Percentiles rank a stretch among this genome's conserved stretches.
Evolutionary conservation across 2,797 vertebrate genomes (phyloP).

Genomic region (Lepilemur septentrionalis): DNA sequence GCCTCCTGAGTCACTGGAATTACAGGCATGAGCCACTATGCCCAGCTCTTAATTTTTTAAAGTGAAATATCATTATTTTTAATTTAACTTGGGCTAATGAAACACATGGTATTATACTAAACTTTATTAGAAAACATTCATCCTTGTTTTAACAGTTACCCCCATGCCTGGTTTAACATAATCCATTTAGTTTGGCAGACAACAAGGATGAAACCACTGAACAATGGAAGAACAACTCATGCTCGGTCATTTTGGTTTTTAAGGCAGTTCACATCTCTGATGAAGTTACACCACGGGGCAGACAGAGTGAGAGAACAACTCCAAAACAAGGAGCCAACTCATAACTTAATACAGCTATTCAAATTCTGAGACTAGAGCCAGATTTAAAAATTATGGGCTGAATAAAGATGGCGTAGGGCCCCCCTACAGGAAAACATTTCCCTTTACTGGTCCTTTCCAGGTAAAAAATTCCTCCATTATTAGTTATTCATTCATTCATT

Average conservation of each 20-base stretch:
- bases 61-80: slow-evolving; percentile 17
- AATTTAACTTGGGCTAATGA: slow-evolving; percentile 42
- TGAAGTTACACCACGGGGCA: neutral
- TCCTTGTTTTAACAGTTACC: neutral
- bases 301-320: neutral
- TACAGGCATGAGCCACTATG: neutral
- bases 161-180: neutral
- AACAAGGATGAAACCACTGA: neutral
- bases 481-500: neutral
- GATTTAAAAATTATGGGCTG: neutral
- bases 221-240: neutral
- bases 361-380: neutral
- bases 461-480: neutral
- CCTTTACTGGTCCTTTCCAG: neutral
- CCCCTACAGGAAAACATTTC: neutral
- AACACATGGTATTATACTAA: slow-evolving; percentile 13
- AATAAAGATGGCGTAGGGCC: neutral
- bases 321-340: neutral
- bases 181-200: neutral
- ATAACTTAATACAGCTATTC: neutral
- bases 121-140: slow-evolving; percentile 8
- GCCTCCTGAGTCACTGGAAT: too few relatives aligned
- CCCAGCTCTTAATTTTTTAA: neutral
- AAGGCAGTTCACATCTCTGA: neutral
- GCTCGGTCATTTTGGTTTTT: neutral